Evolutionary conservation across 2,888 invertebrate genomes (phyloP), one percentile per base, ranked within the genome.

Genomic region (Acanthococcus lagerstroemiae): DNA sequence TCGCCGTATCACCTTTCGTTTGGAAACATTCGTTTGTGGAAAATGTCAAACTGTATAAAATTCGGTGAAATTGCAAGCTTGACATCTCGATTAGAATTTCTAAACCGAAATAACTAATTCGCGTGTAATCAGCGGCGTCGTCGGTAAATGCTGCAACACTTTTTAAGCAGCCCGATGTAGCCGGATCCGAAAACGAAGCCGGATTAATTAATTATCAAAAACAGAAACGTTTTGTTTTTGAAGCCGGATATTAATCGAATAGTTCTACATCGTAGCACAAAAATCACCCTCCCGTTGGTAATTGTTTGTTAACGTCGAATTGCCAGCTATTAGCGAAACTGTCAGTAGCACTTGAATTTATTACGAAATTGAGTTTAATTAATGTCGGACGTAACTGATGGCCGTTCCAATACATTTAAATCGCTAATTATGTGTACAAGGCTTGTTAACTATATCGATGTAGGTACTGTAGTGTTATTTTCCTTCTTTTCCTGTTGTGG

Each of bases 321-420:
- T 63, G 52, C 52, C 22, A 63, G 54, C 63, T 66, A 66, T 66
- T 66, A 66, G 66, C 37, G 63, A 66, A 66, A 56, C 66, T 66
- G 66, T 66, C 66, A 66, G 56, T 45, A 56, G 50, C 66, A 66
- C 66, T 66, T 66, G 56, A 66, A 66, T 66, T 66, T 66, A 66
- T 57, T 30, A 57, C 66, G 30, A 56, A 46, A 57, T 55, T 46
- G 56, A 50, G 50, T 66, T 66, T 56, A 66, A 66, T 66, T 57
- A 66, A 66, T 66, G 66, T 57, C 44, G 15, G 24, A 24, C 22
- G 50, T 21, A 52, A 52, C 63, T 54, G 54, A 63, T 63, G 63
- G 50, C 30, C 63, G 22, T 63, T 52, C 54, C 52, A 63, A 63
- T 63, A 54, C 24, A 52, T 63, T 52, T 54, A 54, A 63, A 63